Evolutionary conservation across 2,113 vertebrate genomes (phyloP).

Genomic region (Saiga tatarica): DNA sequence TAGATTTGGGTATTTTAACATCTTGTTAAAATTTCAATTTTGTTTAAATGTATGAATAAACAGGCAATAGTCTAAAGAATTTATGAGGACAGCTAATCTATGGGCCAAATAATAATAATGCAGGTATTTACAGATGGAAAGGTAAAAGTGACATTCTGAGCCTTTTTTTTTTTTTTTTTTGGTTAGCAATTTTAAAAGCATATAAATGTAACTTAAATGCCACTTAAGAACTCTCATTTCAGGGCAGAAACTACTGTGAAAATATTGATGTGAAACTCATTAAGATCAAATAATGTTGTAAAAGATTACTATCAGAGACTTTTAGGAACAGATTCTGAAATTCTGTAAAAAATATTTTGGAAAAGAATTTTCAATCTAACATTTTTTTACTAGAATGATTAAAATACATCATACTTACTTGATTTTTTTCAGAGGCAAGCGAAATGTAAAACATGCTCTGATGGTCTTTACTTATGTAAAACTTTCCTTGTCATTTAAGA

Average conservation of each 20-base stretch:
- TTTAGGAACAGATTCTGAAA: neutral
- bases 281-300: neutral
- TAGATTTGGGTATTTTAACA: constrained; percentile 66
- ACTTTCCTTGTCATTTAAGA: constrained; percentile 26
- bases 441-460: neutral
- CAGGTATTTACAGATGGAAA: neutral
- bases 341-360: constrained; percentile 26
- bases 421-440: constrained; percentile 50
- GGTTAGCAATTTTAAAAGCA: neutral
- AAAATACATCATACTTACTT: constrained; percentile 26
- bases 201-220: neutral
- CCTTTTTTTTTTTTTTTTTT: constrained; percentile 2
- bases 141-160: constrained; percentile 14
- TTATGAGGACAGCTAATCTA: constrained; percentile 40
- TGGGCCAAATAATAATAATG: neutral
- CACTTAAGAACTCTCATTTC: constrained; percentile 10
- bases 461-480: constrained; percentile 16
- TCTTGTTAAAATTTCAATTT: constrained; percentile 76
- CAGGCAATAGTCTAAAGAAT: constrained; percentile 60
- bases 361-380: neutral
- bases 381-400: constrained; percentile 24
- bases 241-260: neutral
- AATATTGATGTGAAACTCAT: neutral
- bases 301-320: neutral
- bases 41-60: constrained; percentile 56